A percentile compares a stretch with the other conserved stretches of the same genome.
Evolutionary conservation across 2,113 vertebrate genomes (phyloP).

Genomic region (Xerus inauris): DNA sequence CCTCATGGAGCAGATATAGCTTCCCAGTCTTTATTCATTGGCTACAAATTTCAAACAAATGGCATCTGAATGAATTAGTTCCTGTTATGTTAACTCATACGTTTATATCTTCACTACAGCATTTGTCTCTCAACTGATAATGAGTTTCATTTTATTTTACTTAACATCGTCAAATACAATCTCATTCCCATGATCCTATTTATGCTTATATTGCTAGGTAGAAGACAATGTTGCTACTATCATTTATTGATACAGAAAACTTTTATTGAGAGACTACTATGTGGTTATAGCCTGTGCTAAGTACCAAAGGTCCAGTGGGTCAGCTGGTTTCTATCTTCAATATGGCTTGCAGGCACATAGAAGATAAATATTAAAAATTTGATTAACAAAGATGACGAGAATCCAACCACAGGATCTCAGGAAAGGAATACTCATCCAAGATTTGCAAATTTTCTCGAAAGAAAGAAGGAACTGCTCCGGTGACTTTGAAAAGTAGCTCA

Average conservation of each 20-base stretch:
- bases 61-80: neutral
- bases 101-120: neutral
- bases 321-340: neutral
- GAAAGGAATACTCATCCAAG: neutral
- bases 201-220: neutral
- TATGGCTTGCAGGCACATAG: neutral
- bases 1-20: neutral
- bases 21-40: neutral
- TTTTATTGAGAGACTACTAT: neutral
- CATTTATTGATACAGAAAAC: neutral
- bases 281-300: neutral
- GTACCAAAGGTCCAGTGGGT: neutral
- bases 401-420: neutral
- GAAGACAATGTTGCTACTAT: neutral
- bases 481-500: neutral
- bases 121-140: neutral
- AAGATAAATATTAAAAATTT: neutral
- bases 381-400: neutral
- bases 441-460: neutral
- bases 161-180: neutral
- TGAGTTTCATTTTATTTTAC: neutral
- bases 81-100: neutral
- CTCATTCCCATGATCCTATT: neutral
- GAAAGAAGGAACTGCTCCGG: neutral
- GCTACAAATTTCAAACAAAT: slow-evolving; percentile 6